These are phyloP conservation scores for Exaiptasia diaphana DNA, from an alignment of 64 coral and sea anemone genomes.

Conservation along the genomic window DNA sequence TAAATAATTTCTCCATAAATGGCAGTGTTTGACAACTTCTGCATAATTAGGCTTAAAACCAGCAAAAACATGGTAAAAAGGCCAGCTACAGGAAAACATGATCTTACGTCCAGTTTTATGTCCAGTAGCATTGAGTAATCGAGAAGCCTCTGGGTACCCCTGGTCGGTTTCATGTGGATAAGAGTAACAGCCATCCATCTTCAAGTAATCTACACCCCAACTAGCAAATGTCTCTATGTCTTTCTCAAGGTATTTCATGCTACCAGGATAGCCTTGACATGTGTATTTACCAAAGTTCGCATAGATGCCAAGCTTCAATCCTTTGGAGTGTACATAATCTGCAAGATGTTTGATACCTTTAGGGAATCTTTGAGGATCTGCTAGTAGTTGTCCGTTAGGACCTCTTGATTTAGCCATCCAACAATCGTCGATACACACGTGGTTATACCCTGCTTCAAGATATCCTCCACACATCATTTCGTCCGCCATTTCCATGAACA, in stretches of 20 bases:
- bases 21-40: slow-evolving; percentile 51
- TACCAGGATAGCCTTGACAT: slow-evolving; percentile 87
- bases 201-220: slow-evolving; percentile 93
- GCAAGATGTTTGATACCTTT: slow-evolving; percentile 67
- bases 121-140: slow-evolving; percentile 69
- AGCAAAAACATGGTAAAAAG: slow-evolving; percentile 63
- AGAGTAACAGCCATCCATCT: slow-evolving; percentile 87
- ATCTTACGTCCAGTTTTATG: slow-evolving; percentile 77
- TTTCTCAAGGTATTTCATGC: slow-evolving; percentile 68
- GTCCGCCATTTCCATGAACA: slow-evolving; percentile 80
- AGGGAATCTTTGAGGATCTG: slow-evolving; percentile 70
- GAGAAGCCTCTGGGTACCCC: slow-evolving; percentile 76
- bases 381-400: slow-evolving; percentile 48
- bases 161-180: slow-evolving; percentile 55
- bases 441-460: slow-evolving; percentile 55
- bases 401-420: slow-evolving; percentile 45
- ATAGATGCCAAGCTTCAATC: slow-evolving; percentile 88
- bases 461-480: slow-evolving; percentile 58
- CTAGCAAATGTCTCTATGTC: slow-evolving; percentile 90
- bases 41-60: slow-evolving; percentile 60
- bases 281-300: slow-evolving; percentile 82
- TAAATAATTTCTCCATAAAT: slow-evolving; percentile 60
- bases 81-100: slow-evolving; percentile 96
- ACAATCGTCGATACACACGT: slow-evolving; percentile 78
- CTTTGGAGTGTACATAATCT: slow-evolving; percentile 84